phyloP scores from a whole-genome alignment of 2,888 invertebrate genomes.

The Acronicta alni region DNA sequence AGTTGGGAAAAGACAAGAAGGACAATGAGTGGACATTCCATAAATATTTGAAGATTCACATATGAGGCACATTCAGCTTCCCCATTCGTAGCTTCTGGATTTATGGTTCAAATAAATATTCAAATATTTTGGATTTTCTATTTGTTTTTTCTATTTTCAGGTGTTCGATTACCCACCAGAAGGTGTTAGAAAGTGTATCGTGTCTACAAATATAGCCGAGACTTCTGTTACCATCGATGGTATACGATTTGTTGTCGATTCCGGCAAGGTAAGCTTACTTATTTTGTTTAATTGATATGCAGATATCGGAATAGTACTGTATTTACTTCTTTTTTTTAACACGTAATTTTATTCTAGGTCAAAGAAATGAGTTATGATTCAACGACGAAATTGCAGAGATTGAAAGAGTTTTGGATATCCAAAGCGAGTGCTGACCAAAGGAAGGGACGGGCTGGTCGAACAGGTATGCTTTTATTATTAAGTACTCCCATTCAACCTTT shows the following conservation, averaged over 20 bases:
- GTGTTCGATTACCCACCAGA: conserved; percentile 98
- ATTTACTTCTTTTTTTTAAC: too few relatives aligned
- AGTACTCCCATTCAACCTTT: too few relatives aligned
- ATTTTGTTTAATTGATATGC: too few relatives aligned
- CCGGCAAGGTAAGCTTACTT: conserved; percentile 93
- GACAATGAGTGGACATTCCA: too few relatives aligned
- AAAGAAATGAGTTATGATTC: conserved; percentile 99
- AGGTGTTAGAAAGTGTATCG: conserved; percentile 98
- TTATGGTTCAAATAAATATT: too few relatives aligned
- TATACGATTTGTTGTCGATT: conserved; percentile 98
- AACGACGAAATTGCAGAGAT: conserved; percentile 95
- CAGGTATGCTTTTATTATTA: conserved; percentile 85
- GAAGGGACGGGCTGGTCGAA: conserved; percentile 98
- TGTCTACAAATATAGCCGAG: conserved; percentile 99
- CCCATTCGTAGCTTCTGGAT: too few relatives aligned
- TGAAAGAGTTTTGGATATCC: conserved; percentile 99
- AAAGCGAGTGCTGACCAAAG: conserved; percentile 99
- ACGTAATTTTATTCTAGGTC: conserved; percentile 74
- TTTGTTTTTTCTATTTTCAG: conserved; percentile 70
- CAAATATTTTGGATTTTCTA: too few relatives aligned
- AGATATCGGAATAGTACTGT: too few relatives aligned
- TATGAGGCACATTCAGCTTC: too few relatives aligned
- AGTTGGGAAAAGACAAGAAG: too few relatives aligned
- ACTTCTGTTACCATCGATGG: conserved; percentile 99
- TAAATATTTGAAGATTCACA: too few relatives aligned